Conservation (phyloP, 2,888 invertebrate species). For the Arctia plantaginis region DNA sequence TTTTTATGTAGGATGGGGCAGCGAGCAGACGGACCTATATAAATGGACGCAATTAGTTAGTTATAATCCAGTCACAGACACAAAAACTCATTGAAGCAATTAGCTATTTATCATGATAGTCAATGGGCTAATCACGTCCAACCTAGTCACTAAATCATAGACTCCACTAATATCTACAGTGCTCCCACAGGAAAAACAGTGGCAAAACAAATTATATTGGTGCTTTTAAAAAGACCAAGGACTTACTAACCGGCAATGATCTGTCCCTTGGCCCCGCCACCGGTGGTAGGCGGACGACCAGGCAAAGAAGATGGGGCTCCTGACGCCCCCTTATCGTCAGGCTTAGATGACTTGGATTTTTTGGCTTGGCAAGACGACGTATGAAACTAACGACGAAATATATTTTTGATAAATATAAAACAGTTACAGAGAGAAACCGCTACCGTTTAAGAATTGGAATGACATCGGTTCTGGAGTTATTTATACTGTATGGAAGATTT, state of each 20-base stretch:
- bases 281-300: neutral
- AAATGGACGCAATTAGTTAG: too few species aligned
- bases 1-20: too few species aligned
- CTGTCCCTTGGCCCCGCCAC: slow-evolving; percentile 60
- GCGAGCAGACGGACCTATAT: too few species aligned
- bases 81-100: too few species aligned
- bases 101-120: too few species aligned
- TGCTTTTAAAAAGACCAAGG: neutral
- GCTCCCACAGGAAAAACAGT: too few species aligned
- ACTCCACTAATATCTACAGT: too few species aligned
- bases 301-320: slow-evolving; percentile 7
- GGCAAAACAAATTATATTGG: neutral
- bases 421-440: too few species aligned
- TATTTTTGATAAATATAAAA: neutral
- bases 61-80: too few species aligned
- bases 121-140: too few species aligned
- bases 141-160: too few species aligned
- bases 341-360: neutral
- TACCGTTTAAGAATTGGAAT: neutral
- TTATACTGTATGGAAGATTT: neutral
- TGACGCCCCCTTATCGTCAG: neutral
- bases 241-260: slow-evolving; percentile 70
- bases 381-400: slow-evolving; percentile 32
- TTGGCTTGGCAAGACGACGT: slow-evolving; percentile 23
- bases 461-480: neutral